Base-by-base conservation (phyloP, 2,888 invertebrate species). In the Nomada fabriciana region DNA sequence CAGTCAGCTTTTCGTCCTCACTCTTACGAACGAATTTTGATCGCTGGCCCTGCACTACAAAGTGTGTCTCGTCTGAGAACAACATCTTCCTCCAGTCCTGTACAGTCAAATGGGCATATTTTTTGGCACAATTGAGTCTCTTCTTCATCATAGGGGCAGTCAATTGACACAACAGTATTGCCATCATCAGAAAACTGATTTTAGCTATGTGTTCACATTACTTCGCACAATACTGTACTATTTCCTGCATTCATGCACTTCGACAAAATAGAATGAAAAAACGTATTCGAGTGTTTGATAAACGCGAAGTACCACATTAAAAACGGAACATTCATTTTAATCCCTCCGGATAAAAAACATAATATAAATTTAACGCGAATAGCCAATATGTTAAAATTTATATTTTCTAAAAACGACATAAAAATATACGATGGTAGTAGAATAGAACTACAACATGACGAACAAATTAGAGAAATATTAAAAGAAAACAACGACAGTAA, bases 371-470 rank as follows among this genome's bases (percentile, higher is more conserved):
- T 1, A 60, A 67, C 10, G 18, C 52, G 29, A 29, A 5, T 29
- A 29, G 7, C 29, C 29, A 29, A 29, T 29, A 29, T 29, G 29
- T 29, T 29, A 2, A 59, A 29, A n/a, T 78, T 78, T 23, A n/a
- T 80, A 15, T 75, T 75, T 43, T 7, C 50, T 0, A 25, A 63
- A 23, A 69, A 55, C 18, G 47, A 76, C 4, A 63, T 76, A 9
- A 63, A 15, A 55, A 20, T 76, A 2, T 23, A 55, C 11, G 15
- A 63, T 15, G 15, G 10, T 4, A 11, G 0, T 7, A 76, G 36
- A 69, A 29, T 57, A 13, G 20, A 2, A 2, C 69, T 64, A 2
- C 29, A 25, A 36, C 52, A 11, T 9, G 11, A 1, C 0, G 43
- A 68, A 9, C 36, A 76, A 55, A 63, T 63, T n/a, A 1, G 25